Evolutionary conservation across 2,888 invertebrate species (phyloP), one percentile per base, ranked within the genome.

Genomic region (Tineola bisselliella): DNA sequence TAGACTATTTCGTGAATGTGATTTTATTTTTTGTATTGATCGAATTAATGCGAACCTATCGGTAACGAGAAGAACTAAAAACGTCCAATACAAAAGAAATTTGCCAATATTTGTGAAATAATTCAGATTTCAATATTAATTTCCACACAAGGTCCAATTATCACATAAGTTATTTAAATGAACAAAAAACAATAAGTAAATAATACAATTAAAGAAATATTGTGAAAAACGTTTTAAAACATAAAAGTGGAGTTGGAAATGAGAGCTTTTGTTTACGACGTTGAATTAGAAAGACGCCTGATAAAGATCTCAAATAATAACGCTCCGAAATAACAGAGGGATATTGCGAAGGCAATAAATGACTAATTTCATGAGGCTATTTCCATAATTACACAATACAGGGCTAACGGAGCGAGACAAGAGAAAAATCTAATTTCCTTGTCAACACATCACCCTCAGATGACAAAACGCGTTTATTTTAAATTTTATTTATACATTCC

Each of bases 381-480:
- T 73, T 70, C 66, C 70, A 70, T 75, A 72, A 75, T 70, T 72
- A 70, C 69, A 67, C 68, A 69, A 73, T 63, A 62, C 68, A n/a
- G 60, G 61, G 61, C 63, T 63, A 62, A 64, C 62, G 61, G 30
- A 43, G 62, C 62, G 61, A 38, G 62, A 64, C 64, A 66, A 68
- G 68, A 68, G 70, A 71, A 69, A 48, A 48, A 48, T 66, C 66
- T 66, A 70, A 71, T 72, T 70, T 70, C 66, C 69, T 63, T 54
- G 64, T 65, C 63, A 62, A 63, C 63, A 61, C 64, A 65, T 19
- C 33, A 58, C 48, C 56, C 30, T 33, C 25, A 17, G 44, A 57
- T 56, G 59, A 17, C 48, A 48, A 48, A 48, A 48, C 17, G 48
- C 15, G n/a, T 10, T 12, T 3, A 6, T 12, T 38, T 38, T 38